Conservation (phyloP, 1,140 invertebrate genomes). For the Drosophila pseudoananassae region DNA sequence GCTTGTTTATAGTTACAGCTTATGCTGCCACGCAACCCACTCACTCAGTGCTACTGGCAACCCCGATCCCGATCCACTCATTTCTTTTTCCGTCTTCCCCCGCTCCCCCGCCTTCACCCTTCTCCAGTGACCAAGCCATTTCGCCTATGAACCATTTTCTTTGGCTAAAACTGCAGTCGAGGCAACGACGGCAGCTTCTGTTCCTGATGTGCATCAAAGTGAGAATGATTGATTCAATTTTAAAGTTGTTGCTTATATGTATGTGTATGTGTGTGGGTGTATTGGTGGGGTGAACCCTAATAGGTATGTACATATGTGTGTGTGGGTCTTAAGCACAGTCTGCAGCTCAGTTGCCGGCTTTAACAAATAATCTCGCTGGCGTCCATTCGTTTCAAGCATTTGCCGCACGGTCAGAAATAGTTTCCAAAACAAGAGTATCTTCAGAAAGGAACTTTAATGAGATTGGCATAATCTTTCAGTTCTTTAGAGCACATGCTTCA, state of each 20-base stretch:
- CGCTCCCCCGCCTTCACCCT: neutral
- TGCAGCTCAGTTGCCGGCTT: conserved; percentile 57
- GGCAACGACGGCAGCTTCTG: conserved; percentile 72
- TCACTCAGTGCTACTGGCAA: conserved; percentile 1
- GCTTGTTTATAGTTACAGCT: conserved; percentile 83
- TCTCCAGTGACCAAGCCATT: conserved; percentile 38
- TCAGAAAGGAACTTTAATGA: too few relatives aligned
- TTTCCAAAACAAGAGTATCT: neutral
- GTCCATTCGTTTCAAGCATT: conserved; percentile 62
- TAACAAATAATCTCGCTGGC: conserved; percentile 73
- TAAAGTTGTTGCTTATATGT: conserved; percentile 68
- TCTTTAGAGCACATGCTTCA: neutral
- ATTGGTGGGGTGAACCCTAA: conserved; percentile 9
- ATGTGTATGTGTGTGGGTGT: conserved; percentile 26
- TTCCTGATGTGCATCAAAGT: conserved; percentile 84
- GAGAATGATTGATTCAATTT: conserved; percentile 84
- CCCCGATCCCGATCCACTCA: neutral
- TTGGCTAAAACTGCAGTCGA: conserved; percentile 72
- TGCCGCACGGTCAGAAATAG: conserved; percentile 11
- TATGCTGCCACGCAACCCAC: conserved; percentile 65
- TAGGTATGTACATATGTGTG: conserved; percentile 31
- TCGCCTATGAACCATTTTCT: conserved; percentile 65
- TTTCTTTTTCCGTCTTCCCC: neutral
- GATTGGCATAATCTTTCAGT: neutral
- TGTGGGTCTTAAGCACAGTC: conserved; percentile 56